A percentile compares a stretch with the other conserved stretches of the same genome.
phyloP scores from a whole-genome alignment of 2,113 vertebrate species.

The Laterallus jamaicensis region DNA sequence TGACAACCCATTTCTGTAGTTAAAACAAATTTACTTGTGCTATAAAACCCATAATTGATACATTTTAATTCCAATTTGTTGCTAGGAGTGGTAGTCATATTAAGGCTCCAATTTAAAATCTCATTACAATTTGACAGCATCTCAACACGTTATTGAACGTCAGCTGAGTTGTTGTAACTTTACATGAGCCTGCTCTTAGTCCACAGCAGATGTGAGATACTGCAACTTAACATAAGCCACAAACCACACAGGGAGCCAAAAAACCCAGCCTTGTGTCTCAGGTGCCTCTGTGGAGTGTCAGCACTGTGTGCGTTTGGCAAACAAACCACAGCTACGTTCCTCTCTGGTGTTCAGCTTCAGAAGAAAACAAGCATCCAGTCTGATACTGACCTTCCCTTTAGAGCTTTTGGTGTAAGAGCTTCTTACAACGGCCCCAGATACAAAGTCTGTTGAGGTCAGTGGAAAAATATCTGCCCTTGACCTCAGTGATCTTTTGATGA shows the following conservation, averaged over 20 bases:
- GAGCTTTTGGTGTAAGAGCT: background rate
- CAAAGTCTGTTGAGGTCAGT: background rate
- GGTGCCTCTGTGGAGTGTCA: background rate
- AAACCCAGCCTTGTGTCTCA: background rate
- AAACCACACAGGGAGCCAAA: background rate
- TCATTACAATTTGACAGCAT: background rate
- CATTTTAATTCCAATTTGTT: slow-evolving; percentile 4
- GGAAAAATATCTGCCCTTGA: background rate
- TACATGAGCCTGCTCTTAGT: background rate
- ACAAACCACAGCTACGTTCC: background rate
- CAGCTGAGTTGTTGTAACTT: background rate
- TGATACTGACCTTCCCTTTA: background rate
- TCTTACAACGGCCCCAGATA: background rate
- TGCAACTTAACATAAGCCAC: background rate
- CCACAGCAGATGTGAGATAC: background rate
- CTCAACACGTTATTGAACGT: background rate
- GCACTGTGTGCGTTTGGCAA: background rate
- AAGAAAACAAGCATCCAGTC: background rate
- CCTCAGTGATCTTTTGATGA: background rate
- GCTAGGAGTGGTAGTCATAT: background rate
- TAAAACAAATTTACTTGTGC: slow-evolving; percentile 7
- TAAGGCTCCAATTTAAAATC: background rate
- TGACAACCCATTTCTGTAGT: slow-evolving; percentile 10
- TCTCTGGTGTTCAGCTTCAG: background rate
- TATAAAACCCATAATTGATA: background rate